Percentiles rank a stretch among this genome's conserved stretches.
Evolutionary conservation across 2,113 vertebrate genomes (phyloP).

Genomic region (Bubo scandiacus): DNA sequence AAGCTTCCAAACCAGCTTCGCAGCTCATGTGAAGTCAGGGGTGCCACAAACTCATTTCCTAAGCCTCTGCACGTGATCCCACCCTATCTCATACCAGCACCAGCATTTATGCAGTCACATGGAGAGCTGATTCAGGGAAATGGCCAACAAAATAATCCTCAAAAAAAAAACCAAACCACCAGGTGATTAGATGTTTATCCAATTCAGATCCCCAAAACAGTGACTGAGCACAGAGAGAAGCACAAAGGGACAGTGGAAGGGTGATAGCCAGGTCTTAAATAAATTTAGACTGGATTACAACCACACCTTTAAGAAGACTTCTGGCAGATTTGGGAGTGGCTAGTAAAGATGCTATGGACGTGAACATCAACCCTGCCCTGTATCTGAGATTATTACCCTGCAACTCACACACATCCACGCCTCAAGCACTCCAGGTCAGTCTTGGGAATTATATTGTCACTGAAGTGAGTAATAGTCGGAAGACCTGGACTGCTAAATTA

Average conservation of each 20-base stretch:
- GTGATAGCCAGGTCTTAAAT: background rate
- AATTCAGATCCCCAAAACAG: background rate
- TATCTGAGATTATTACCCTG: background rate
- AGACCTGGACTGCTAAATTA: background rate
- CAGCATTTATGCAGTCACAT: background rate
- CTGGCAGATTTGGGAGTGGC: background rate
- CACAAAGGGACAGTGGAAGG: background rate
- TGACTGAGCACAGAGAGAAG: background rate
- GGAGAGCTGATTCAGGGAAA: background rate
- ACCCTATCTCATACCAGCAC: background rate
- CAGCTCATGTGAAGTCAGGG: background rate
- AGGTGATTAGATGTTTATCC: background rate
- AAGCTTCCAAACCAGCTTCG: background rate
- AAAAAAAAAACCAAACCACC: background rate
- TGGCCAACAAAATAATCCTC: background rate
- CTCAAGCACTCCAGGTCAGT: background rate
- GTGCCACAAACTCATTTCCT: background rate
- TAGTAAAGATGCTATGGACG: background rate
- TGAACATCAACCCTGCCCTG: background rate
- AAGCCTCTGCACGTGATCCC: slow-evolving; percentile 12
- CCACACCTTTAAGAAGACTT: background rate
- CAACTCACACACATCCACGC: background rate
- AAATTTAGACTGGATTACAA: background rate
- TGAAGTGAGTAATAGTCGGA: background rate
- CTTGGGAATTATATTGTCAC: background rate